Percentiles rank a stretch among this genome's conserved stretches.
Conservation (phyloP, 1,140 invertebrate genomes). For the Cyclina sinensis region DNA sequence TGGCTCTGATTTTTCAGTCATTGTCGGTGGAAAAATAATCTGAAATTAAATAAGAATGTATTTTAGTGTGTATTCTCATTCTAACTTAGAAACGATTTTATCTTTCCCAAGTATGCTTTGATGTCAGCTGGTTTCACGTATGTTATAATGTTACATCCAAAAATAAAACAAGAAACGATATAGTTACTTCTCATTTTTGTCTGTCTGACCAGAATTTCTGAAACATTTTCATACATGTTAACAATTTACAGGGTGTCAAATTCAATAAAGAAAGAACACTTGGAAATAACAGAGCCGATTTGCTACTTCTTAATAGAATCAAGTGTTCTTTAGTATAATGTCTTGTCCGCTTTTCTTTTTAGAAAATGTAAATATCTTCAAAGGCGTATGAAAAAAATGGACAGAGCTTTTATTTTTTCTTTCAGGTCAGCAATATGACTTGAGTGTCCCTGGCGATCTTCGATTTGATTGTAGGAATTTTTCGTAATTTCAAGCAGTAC, state of each 20-base stretch:
- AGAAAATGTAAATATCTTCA: neutral
- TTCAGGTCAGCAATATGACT: conserved; percentile 90
- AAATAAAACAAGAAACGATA: too few species aligned
- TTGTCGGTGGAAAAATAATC: too few species aligned
- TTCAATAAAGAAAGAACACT: neutral
- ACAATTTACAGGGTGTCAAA: neutral
- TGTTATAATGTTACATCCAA: too few species aligned
- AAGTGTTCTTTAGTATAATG: neutral
- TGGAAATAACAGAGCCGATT: neutral
- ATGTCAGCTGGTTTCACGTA: too few species aligned
- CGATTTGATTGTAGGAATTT: conserved; percentile 89
- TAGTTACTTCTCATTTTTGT: too few species aligned
- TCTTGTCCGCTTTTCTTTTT: neutral
- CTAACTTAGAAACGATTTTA: too few species aligned
- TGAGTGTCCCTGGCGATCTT: conserved; percentile 90
- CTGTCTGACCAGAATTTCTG: too few species aligned
- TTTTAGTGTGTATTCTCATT: too few species aligned
- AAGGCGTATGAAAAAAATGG: neutral
- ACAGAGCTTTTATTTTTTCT: conserved; percentile 52
- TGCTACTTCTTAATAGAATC: neutral
- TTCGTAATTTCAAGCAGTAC: conserved; percentile 90
- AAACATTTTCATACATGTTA: neutral
- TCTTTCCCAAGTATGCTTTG: too few species aligned
- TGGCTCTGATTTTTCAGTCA: too few species aligned
- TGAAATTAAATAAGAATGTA: too few species aligned